A percentile compares a stretch with the other conserved stretches of the same genome.
These are phyloP conservation scores for Drosophila fulvimacula DNA, from an alignment of 2,888 invertebrate genomes.

Conservation along the genomic window DNA sequence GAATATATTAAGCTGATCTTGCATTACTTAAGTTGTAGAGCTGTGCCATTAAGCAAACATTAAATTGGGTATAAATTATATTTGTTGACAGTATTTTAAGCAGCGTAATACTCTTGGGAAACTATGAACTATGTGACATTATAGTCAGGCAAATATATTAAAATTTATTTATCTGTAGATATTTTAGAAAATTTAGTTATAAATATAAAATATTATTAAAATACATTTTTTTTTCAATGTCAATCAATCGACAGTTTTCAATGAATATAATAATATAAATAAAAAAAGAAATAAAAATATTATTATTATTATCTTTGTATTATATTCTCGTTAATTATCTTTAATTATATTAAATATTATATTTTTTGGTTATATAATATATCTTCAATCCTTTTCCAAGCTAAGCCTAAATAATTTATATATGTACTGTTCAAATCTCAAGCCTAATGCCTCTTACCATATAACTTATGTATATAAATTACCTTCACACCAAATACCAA, in stretches of 20 bases:
- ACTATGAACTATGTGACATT: too few relatives aligned
- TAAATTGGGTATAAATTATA: not conserved
- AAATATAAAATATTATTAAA: not conserved
- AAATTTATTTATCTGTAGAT: not conserved
- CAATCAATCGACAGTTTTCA: too few relatives aligned
- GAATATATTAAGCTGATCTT: not conserved
- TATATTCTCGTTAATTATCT: too few relatives aligned
- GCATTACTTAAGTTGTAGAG: not conserved
- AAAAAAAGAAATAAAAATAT: too few relatives aligned
- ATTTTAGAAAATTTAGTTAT: not conserved
- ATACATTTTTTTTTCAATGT: too few relatives aligned
- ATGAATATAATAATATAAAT: too few relatives aligned
- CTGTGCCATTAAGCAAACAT: not conserved
- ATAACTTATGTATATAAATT: constrained; percentile 39
- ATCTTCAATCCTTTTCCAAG: not conserved
- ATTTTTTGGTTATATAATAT: too few relatives aligned
- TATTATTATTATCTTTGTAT: too few relatives aligned
- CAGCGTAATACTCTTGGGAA: not conserved
- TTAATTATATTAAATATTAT: too few relatives aligned
- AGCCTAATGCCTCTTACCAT: not conserved
- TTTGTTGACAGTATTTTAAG: not conserved
- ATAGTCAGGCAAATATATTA: not conserved
- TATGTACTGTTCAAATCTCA: too few relatives aligned
- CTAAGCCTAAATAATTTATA: not conserved
- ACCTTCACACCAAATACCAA: constrained; percentile 25